Percentiles rank a stretch among this genome's conserved stretches.
phyloP scores from a whole-genome alignment of 1,140 invertebrate genomes.

The Bactericera cockerelli region DNA sequence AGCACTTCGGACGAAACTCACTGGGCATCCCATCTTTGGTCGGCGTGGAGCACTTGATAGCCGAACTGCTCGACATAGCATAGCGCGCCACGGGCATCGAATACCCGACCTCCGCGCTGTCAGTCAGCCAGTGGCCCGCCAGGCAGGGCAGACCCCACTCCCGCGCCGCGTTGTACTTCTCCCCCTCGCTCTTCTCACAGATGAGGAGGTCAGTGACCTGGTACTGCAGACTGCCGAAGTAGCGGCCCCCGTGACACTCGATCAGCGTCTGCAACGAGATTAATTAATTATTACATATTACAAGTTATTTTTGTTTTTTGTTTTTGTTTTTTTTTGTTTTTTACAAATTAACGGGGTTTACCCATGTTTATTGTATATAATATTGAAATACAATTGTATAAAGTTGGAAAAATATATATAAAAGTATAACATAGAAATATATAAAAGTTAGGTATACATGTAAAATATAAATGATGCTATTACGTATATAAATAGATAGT shows the following conservation, averaged over 20 bases:
- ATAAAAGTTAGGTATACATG: too few species aligned
- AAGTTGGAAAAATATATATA: too few species aligned
- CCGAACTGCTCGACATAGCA: not conserved
- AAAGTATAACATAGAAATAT: too few species aligned
- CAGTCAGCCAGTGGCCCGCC: slow-evolving; percentile 55
- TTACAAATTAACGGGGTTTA: too few species aligned
- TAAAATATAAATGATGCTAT: too few species aligned
- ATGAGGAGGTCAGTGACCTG: slow-evolving; percentile 34
- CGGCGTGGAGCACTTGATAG: not conserved
- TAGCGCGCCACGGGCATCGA: slow-evolving; percentile 32
- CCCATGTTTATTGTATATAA: too few species aligned
- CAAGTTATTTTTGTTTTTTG: too few species aligned
- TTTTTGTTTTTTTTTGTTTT: too few species aligned
- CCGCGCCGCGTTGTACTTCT: slow-evolving; percentile 64
- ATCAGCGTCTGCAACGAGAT: not conserved
- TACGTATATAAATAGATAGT: too few species aligned
- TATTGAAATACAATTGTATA: too few species aligned
- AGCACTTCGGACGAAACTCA: not conserved
- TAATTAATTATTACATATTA: too few species aligned
- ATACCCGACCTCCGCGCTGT: slow-evolving; percentile 54
- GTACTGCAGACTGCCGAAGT: not conserved
- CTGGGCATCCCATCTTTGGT: not conserved
- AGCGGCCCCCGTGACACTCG: not conserved
- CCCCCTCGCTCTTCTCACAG: slow-evolving; percentile 41
- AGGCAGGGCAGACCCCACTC: slow-evolving; percentile 58